Conservation (phyloP, 2,888 invertebrate genomes). For the Fabriciana adippe region DNA sequence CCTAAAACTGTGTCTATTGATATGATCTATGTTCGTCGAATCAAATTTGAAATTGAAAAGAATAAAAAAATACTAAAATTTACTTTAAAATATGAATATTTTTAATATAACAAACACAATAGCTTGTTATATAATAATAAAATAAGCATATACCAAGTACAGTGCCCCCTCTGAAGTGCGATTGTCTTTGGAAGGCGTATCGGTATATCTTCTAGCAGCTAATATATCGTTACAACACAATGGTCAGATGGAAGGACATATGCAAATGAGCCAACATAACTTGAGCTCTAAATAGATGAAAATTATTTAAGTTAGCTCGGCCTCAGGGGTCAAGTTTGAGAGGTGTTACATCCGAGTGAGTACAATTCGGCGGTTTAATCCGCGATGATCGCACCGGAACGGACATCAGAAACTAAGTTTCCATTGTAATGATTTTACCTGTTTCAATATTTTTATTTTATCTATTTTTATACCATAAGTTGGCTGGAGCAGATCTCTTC, state of each 20-base stretch:
- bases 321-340: slow-evolving; percentile 37
- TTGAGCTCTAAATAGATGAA: slow-evolving; percentile 46
- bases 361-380: slow-evolving; percentile 71
- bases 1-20: too few species aligned
- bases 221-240: slow-evolving; percentile 65
- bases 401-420: slow-evolving; percentile 55
- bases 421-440: slow-evolving; percentile 46
- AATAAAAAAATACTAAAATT: background rate
- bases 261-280: slow-evolving; percentile 56
- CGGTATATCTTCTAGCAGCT: slow-evolving; percentile 53
- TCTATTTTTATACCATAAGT: too few species aligned
- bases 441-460: slow-evolving; percentile 1
- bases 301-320: slow-evolving; percentile 36
- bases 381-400: slow-evolving; percentile 74
- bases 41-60: too few species aligned
- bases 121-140: background rate
- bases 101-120: background rate
- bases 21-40: too few species aligned
- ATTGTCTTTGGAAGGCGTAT: slow-evolving; percentile 49
- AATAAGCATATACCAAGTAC: slow-evolving; percentile 4
- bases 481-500: too few species aligned
- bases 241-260: slow-evolving; percentile 65
- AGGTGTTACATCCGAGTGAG: slow-evolving; percentile 60
- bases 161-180: slow-evolving; percentile 22
- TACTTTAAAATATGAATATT: background rate